These are phyloP conservation scores for Trachelus iudaicus DNA, from an alignment of 2,888 invertebrate genomes.

Conservation along the genomic window DNA sequence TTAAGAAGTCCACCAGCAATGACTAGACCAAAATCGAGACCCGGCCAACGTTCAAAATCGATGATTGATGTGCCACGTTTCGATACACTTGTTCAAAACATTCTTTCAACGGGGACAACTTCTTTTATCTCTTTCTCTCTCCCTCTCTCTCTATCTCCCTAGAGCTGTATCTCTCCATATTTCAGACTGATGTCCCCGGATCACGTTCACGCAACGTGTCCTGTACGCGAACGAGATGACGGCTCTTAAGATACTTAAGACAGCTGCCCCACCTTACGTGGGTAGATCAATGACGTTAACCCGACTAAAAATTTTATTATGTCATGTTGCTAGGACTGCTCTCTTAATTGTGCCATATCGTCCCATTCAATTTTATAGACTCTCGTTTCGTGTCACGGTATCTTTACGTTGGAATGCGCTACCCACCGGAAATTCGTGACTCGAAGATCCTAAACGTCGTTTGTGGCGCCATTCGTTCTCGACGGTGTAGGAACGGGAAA, in stretches of 20 bases:
- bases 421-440: background rate
- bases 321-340: background rate
- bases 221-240: background rate
- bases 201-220: background rate
- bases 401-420: background rate
- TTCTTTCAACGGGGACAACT: background rate
- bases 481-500: background rate
- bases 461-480: background rate
- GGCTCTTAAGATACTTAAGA: background rate
- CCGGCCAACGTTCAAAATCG: background rate
- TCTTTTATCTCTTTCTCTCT: background rate
- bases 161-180: background rate
- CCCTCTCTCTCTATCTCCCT: background rate
- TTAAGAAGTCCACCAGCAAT: background rate
- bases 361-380: background rate
- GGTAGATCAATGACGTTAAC: background rate
- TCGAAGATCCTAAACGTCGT: background rate
- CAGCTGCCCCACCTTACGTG: background rate
- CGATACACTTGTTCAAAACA: constrained; percentile 1
- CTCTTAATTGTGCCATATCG: background rate
- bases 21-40: background rate
- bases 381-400: background rate
- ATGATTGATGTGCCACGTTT: background rate
- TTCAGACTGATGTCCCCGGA: background rate
- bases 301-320: too few relatives aligned